phyloP scores from a whole-genome alignment of 2,113 vertebrate genomes.

The Thalassarche chlororhynchos region DNA sequence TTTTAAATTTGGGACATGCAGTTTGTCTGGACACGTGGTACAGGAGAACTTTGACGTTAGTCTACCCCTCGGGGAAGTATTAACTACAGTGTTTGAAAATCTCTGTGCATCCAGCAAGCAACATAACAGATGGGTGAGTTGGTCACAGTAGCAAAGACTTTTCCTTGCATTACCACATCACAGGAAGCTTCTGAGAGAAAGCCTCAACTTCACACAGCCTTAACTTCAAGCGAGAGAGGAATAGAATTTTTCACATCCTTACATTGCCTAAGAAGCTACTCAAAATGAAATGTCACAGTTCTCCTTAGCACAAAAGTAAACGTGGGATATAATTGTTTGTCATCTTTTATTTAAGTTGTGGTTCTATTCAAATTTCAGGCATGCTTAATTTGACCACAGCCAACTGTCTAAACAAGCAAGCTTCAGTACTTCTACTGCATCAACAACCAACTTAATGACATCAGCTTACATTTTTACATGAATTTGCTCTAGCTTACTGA shows the following conservation, averaged over 20 bases:
- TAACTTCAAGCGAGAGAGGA: slow-evolving; percentile 29
- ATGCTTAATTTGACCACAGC: slow-evolving; percentile 17
- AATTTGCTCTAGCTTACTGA: neutral
- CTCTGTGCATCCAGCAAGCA: neutral
- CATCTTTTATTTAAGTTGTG: slow-evolving; percentile 25
- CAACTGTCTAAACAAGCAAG: slow-evolving; percentile 3
- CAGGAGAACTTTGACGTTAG: neutral
- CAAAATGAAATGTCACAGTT: slow-evolving; percentile 23
- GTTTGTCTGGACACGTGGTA: neutral
- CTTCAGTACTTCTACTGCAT: neutral
- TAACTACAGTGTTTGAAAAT: neutral
- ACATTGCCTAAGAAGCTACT: neutral
- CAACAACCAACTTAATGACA: neutral
- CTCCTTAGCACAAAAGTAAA: slow-evolving; percentile 25
- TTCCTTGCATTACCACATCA: slow-evolving; percentile 37
- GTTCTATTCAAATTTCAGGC: neutral
- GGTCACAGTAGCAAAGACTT: slow-evolving; percentile 24
- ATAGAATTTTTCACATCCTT: neutral
- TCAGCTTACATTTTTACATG: neutral
- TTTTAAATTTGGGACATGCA: neutral
- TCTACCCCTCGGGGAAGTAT: neutral
- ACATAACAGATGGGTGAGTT: neutral
- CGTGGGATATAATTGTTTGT: neutral
- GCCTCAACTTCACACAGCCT: neutral
- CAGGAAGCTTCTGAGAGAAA: slow-evolving; percentile 30